These are phyloP conservation scores for Xiphydria camelus DNA, from an alignment of 2,888 invertebrate species.

Conservation along the genomic window DNA sequence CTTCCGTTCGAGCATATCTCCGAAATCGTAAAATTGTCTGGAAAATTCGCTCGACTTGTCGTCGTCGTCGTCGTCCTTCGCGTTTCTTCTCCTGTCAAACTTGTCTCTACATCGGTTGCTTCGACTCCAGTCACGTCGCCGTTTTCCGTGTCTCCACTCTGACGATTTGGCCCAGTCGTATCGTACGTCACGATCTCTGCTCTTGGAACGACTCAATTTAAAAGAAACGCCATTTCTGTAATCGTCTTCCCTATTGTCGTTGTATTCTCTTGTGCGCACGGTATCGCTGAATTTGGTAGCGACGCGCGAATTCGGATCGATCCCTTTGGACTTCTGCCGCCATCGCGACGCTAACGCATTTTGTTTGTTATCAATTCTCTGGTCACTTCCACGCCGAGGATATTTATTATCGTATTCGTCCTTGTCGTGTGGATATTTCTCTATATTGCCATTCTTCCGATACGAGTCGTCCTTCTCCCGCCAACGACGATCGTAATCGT, in stretches of 20 bases:
- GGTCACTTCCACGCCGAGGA: too few species aligned
- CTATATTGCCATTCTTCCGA: neutral
- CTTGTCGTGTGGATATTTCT: neutral
- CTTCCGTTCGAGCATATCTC: constrained; percentile 4
- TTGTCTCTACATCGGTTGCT: constrained; percentile 4
- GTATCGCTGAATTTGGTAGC: too few species aligned
- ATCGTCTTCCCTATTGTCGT: neutral
- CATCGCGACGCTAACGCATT: constrained; percentile 9
- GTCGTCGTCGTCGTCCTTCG: constrained; percentile 6
- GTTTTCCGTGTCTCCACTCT: constrained; percentile 10
- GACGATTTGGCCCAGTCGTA: constrained; percentile 9
- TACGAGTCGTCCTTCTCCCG: neutral
- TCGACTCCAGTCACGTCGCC: neutral
- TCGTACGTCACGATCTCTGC: constrained; percentile 2
- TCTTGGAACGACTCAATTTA: constrained; percentile 12
- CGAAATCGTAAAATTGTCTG: constrained; percentile 8
- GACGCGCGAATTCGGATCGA: constrained; percentile 7
- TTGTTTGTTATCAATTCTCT: constrained; percentile 3
- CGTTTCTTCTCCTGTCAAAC: constrained; percentile 1
- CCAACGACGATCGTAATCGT: neutral
- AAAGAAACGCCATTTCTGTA: too few species aligned
- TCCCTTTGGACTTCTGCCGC: constrained; percentile 9
- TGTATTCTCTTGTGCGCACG: neutral
- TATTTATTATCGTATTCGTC: neutral
- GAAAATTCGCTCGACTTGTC: constrained; percentile 11